A percentile compares a stretch with the other conserved stretches of the same genome.
These are phyloP conservation scores for Myotis vivesi DNA, from an alignment of 2,797 vertebrate species.

Conservation along the genomic window DNA sequence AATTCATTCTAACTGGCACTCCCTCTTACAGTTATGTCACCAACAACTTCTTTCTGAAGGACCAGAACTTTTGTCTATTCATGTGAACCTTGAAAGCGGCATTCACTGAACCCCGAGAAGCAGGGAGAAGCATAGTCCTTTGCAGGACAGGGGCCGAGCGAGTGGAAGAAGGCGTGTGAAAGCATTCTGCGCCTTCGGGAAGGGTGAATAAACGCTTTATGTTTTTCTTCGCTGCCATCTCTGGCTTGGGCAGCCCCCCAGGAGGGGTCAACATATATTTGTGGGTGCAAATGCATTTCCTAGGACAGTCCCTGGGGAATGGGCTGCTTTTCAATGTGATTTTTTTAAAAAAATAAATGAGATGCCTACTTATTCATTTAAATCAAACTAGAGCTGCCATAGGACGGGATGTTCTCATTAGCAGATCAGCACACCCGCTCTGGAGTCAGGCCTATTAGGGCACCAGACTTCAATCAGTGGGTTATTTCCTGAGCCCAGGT, in stretches of 20 bases:
- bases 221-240: not conserved
- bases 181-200: not conserved
- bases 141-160: not conserved
- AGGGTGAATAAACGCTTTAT: not conserved
- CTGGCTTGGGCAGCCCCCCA: not conserved
- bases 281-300: constrained; percentile 1
- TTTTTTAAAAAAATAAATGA: not conserved
- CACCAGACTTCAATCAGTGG: not conserved
- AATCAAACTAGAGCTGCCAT: not conserved
- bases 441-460: not conserved
- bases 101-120: constrained; percentile 33
- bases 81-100: constrained; percentile 62
- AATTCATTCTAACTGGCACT: constrained; percentile 31
- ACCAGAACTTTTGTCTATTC: constrained; percentile 68
- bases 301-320: not conserved
- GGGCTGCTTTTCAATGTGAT: not conserved
- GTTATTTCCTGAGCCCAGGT: not conserved
- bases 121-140: not conserved
- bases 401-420: not conserved
- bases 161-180: not conserved
- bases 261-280: not conserved
- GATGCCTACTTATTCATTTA: not conserved
- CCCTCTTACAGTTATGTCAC: constrained; percentile 63
- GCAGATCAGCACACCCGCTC: not conserved
- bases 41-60: constrained; percentile 58